These are phyloP conservation scores for Drosophila varians DNA, from an alignment of 1,140 invertebrate genomes.

Conservation along the genomic window DNA sequence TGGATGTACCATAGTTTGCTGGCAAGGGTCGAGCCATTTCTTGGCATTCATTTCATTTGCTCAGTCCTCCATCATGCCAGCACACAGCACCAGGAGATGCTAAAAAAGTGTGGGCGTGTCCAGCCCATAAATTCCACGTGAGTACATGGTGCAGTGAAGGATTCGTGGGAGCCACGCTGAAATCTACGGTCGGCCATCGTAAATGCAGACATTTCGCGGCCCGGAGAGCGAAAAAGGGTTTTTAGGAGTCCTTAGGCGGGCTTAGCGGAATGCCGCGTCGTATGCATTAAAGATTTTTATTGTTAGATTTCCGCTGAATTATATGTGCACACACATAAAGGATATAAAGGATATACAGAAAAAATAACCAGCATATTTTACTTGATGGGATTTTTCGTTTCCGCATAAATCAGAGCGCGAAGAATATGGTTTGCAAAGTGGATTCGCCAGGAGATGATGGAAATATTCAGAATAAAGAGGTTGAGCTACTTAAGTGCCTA, in stretches of 20 bases:
- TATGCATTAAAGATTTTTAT: slow-evolving; percentile 80
- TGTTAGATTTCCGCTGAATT: slow-evolving; percentile 55
- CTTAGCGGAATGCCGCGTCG: slow-evolving; percentile 40
- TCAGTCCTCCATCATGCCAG: slow-evolving; percentile 31
- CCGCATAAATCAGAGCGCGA: slow-evolving; percentile 55
- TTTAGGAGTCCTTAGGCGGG: slow-evolving; percentile 51
- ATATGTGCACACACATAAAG: slow-evolving; percentile 3
- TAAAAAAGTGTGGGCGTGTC: slow-evolving; percentile 56
- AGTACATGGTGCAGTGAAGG: slow-evolving; percentile 26
- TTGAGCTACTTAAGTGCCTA: slow-evolving; percentile 28
- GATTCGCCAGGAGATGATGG: slow-evolving; percentile 1
- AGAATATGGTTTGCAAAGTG: slow-evolving; percentile 15
- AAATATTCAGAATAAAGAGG: slow-evolving; percentile 7
- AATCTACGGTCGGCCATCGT: slow-evolving; percentile 17
- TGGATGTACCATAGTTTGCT: slow-evolving; percentile 10
- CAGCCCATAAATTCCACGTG: slow-evolving; percentile 67
- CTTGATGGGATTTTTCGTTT: slow-evolving; percentile 58
- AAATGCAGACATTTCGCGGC: slow-evolving; percentile 44
- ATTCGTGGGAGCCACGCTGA: background rate
- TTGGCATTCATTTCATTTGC: slow-evolving; percentile 65
- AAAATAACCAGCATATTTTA: slow-evolving; percentile 42
- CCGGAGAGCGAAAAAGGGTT: slow-evolving; percentile 37
- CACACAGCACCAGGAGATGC: background rate
- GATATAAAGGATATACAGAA: slow-evolving; percentile 6
- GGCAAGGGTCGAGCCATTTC: slow-evolving; percentile 19